A percentile compares a stretch with the other conserved stretches of the same genome.
These are phyloP conservation scores for Anguilla pacifica DNA, from an alignment of 2,797 vertebrate genomes.

Conservation along the genomic window DNA sequence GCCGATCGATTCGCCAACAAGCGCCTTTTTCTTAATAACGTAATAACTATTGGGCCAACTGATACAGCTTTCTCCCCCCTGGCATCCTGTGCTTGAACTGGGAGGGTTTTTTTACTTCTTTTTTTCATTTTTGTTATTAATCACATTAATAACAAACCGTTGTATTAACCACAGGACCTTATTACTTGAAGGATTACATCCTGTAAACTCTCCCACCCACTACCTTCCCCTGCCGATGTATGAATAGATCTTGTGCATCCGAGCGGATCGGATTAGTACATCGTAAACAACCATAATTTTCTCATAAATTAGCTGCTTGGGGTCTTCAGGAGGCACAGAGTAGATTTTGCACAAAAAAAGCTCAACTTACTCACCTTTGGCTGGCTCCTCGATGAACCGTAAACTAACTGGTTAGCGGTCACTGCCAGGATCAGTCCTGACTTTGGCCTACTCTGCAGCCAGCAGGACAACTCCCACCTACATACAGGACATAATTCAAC, in stretches of 20 bases:
- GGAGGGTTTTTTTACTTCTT: not conserved
- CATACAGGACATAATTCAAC: too few species aligned
- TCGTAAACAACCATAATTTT: constrained; percentile 22
- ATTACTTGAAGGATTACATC: constrained; percentile 10
- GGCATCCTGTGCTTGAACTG: not conserved
- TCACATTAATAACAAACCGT: constrained; percentile 14
- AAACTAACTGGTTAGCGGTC: not conserved
- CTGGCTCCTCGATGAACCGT: not conserved
- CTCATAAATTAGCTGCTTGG: constrained; percentile 17
- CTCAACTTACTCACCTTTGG: not conserved
- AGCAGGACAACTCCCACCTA: too few species aligned
- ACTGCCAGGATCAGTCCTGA: too few species aligned
- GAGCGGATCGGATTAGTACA: not conserved
- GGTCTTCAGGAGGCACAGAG: not conserved
- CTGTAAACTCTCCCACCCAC: not conserved
- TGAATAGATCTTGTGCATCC: not conserved
- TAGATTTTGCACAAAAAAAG: not conserved
- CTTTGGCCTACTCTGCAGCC: too few species aligned
- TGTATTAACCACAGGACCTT: not conserved
- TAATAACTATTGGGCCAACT: not conserved
- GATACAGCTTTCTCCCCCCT: not conserved
- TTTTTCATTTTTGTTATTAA: constrained; percentile 18
- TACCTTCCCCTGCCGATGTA: not conserved
- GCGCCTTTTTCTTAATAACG: not conserved
- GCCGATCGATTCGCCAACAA: not conserved